phyloP scores from a whole-genome alignment of 1,140 invertebrate species.

The Helicorthomorpha holstii region DNA sequence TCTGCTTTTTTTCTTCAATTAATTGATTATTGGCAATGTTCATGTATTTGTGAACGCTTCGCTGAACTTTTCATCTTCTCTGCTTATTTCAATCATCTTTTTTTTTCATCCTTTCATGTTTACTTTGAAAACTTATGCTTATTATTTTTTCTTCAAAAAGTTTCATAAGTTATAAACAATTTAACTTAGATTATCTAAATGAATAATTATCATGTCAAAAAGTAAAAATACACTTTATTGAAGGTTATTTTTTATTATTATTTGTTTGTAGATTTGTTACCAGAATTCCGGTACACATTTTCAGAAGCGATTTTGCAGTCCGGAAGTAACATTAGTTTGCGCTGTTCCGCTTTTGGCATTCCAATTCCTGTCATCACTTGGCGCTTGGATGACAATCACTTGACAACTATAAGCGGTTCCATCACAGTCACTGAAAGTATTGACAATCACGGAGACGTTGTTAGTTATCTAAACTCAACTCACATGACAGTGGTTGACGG shows the following conservation, averaged over 20 bases:
- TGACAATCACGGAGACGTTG: conserved; percentile 76
- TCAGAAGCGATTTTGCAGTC: conserved; percentile 70
- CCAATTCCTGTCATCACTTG: conserved; percentile 68
- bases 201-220: neutral
- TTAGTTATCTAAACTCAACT: conserved; percentile 86
- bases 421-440: conserved; percentile 80
- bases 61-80: too few relatives aligned
- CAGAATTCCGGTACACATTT: conserved; percentile 69
- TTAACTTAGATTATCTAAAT: neutral
- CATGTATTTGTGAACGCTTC: too few relatives aligned
- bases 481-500: conserved; percentile 74
- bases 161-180: neutral
- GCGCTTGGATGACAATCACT: conserved; percentile 44
- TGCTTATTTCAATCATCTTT: too few relatives aligned
- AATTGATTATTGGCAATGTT: too few relatives aligned
- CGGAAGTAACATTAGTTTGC: conserved; percentile 63
- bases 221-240: neutral
- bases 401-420: conserved; percentile 51
- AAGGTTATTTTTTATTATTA: neutral
- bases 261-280: conserved; percentile 30
- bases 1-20: too few relatives aligned
- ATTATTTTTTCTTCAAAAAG: neutral
- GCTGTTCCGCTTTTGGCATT: conserved; percentile 68
- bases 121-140: neutral
- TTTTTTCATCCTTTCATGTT: too few relatives aligned